Conservation (phyloP, 1,140 invertebrate species). For the Brachionus asplanchnoidis region DNA sequence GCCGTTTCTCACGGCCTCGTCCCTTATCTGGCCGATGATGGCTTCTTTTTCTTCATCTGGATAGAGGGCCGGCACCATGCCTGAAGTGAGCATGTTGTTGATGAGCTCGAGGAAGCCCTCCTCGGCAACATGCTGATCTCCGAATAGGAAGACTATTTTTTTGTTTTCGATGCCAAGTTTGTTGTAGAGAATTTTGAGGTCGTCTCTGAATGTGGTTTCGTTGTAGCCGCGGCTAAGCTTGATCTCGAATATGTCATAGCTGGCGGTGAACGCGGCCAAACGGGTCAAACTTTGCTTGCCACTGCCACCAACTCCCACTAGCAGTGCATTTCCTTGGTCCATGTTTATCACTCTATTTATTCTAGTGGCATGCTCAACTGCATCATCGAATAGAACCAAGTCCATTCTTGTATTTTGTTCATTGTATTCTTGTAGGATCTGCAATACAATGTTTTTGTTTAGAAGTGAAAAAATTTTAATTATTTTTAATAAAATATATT, state of each 20-base stretch:
- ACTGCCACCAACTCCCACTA: constrained; percentile 78
- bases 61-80: constrained; percentile 76
- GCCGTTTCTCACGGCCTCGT: constrained; percentile 66
- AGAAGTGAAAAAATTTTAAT: too few relatives aligned
- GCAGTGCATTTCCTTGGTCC: constrained; percentile 73
- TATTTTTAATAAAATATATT: too few relatives aligned
- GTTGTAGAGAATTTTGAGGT: constrained; percentile 73
- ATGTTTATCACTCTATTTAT: constrained; percentile 75
- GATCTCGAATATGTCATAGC: constrained; percentile 76
- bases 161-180: constrained; percentile 71
- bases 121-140: constrained; percentile 67
- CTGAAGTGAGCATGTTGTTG: constrained; percentile 80
- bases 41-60: constrained; percentile 77
- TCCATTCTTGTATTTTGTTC: constrained; percentile 64
- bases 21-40: constrained; percentile 63
- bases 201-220: constrained; percentile 73
- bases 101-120: constrained; percentile 76
- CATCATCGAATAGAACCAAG: constrained; percentile 81
- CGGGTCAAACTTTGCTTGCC: constrained; percentile 67
- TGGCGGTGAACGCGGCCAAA: constrained; percentile 56
- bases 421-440: constrained; percentile 76
- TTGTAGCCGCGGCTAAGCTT: constrained; percentile 72
- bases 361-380: constrained; percentile 76
- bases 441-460: too few relatives aligned
- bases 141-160: constrained; percentile 75